Percentiles rank a stretch among this genome's conserved stretches.
Evolutionary conservation across 2,888 invertebrate species (phyloP).

Genomic region (Tanypteryx hageni): DNA sequence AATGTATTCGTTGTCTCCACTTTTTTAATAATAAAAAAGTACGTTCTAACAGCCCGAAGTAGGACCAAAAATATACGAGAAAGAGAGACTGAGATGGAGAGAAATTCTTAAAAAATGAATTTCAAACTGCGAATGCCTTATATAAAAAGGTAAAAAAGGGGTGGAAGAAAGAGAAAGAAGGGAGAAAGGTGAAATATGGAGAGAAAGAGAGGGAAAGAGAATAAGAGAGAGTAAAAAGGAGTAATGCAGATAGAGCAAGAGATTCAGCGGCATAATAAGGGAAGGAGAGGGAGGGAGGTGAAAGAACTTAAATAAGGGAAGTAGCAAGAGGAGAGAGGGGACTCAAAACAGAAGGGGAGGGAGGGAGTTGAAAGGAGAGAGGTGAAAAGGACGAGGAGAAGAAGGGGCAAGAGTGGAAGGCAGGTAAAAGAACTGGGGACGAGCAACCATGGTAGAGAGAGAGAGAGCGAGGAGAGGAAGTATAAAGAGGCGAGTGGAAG

Average conservation of each 20-base stretch:
- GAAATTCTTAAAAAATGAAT: neutral
- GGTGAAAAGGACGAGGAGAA: neutral
- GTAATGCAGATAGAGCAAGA: neutral
- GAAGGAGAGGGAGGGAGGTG: neutral
- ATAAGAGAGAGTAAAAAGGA: neutral
- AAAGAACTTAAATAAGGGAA: neutral
- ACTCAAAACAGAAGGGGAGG: too few species aligned
- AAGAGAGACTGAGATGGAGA: too few species aligned
- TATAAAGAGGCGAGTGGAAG: neutral
- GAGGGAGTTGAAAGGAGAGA: too few species aligned
- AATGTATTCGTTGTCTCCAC: too few species aligned
- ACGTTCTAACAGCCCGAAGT: too few species aligned
- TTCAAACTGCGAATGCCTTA: neutral
- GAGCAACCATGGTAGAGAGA: neutral
- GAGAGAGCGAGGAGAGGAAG: neutral
- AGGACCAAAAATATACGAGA: too few species aligned
- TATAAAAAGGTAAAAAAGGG: neutral
- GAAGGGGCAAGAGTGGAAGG: neutral
- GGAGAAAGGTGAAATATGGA: neutral
- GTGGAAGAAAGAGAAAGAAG: neutral
- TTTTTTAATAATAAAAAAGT: too few species aligned
- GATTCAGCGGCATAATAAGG: neutral
- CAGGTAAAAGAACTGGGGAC: neutral
- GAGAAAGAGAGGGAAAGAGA: neutral
- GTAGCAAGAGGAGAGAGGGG: too few species aligned